A percentile compares a stretch with the other conserved stretches of the same genome.
These are phyloP conservation scores for Portevinia maculata DNA, from an alignment of 2,888 invertebrate genomes.

Conservation along the genomic window DNA sequence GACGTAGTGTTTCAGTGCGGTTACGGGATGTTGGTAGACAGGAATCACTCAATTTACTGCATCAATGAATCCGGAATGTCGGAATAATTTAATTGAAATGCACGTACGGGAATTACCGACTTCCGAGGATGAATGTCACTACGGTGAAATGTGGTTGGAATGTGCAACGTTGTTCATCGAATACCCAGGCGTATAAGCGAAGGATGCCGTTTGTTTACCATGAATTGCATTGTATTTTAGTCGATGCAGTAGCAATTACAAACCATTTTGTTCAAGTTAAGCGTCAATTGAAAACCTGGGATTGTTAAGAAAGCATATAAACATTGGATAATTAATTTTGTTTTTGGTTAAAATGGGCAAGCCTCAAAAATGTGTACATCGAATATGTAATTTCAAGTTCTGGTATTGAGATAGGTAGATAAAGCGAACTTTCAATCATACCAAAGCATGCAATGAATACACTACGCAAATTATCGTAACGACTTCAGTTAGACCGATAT, in stretches of 20 bases:
- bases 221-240: constrained; percentile 25
- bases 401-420: too few relatives aligned
- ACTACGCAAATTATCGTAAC: too few relatives aligned
- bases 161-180: constrained; percentile 38
- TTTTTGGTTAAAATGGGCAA: too few relatives aligned
- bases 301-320: too few relatives aligned
- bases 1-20: constrained; percentile 45
- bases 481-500: too few relatives aligned
- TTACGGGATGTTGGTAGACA: constrained; percentile 27
- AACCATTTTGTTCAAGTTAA: constrained; percentile 14
- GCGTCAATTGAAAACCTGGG: not conserved
- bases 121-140: constrained; percentile 58
- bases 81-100: constrained; percentile 63
- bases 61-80: constrained; percentile 59
- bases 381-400: too few relatives aligned
- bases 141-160: constrained; percentile 54
- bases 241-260: constrained; percentile 10
- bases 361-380: too few relatives aligned
- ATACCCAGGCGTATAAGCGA: constrained; percentile 38
- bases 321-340: too few relatives aligned
- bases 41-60: constrained; percentile 63
- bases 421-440: too few relatives aligned
- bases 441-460: too few relatives aligned
- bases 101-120: constrained; percentile 42
- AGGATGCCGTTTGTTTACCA: constrained; percentile 33